Evolutionary conservation across 2,888 invertebrate genomes (phyloP).

Genomic region (Eucriotettix oculatus): DNA sequence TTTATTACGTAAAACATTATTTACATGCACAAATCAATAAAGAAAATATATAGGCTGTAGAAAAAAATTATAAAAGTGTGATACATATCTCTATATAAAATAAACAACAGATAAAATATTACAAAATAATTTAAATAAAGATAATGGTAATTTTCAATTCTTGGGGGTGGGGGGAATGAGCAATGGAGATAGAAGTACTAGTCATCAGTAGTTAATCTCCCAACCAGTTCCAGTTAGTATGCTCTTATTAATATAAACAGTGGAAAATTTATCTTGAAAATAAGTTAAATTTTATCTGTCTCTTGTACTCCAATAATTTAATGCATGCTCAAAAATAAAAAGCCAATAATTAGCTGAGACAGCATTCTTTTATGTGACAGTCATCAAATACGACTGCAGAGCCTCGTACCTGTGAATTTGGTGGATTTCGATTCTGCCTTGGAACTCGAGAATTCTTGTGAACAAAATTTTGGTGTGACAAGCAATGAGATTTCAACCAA

Average conservation of each 20-base stretch:
- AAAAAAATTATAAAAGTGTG: neutral
- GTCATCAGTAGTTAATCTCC: neutral
- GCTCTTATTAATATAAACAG: too few species aligned
- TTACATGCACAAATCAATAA: neutral
- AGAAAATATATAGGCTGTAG: neutral
- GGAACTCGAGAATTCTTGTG: conserved; percentile 1
- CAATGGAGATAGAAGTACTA: neutral
- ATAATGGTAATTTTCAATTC: too few species aligned
- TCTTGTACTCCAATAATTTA: too few species aligned
- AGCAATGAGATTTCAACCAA: conserved; percentile 30
- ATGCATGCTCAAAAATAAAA: too few species aligned
- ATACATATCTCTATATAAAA: neutral
- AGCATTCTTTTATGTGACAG: neutral
- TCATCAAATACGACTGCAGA: neutral
- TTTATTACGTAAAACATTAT: neutral
- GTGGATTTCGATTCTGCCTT: neutral
- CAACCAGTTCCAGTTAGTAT: too few species aligned
- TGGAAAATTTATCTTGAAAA: too few species aligned
- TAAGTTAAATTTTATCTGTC: too few species aligned
- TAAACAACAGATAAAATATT: neutral
- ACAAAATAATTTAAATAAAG: too few species aligned
- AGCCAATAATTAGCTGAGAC: neutral
- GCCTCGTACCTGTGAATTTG: conserved; percentile 4
- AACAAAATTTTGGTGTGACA: conserved; percentile 6
- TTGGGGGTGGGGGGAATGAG: neutral